Base-by-base conservation (phyloP, 2,888 invertebrate genomes). In the Folsomia manolachei region DNA sequence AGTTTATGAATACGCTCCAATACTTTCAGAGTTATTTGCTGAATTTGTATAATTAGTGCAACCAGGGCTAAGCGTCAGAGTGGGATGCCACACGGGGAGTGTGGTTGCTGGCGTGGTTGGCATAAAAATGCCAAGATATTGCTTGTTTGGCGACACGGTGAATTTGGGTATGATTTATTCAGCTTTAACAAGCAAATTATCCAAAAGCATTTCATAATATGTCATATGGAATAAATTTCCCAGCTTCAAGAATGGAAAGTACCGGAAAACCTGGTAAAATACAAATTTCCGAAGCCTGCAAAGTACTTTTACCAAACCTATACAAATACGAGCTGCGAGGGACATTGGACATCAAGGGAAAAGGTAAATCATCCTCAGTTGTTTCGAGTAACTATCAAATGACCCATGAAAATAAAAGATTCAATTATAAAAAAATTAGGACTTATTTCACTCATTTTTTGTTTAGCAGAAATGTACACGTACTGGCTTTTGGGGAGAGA, bases 51-150 rank as follows among this genome's bases (percentile, higher is more conserved):
- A 51, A 11, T 51, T 51, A 66, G 52, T 52, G 66, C 51, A 19
- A 2, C 19, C 14, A 25, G 19, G 66, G 19, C 85, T 94, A 53
- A 88, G 90, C 80, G 93, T 94, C 71, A 87, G 94, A 71, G 91
- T 94, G 1, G 95, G 95, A 0, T 90, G 95, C 1, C 95, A 95
- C 83, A 93, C 93, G 0, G 95, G 95, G 0, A 91, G 93, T 0
- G 95, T 95, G 0, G 95, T 95, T 0, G 95, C 95, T 0, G 96
- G 96, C 0, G 94, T 96, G 51, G 95, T 96, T 0, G 96, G 96
- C 0, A 85, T 95, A 7, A 96, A 95, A 85, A 95, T 96, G 95
- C 4, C 39, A 9, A 9, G 51, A 9, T 51, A 51, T 18, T 51
- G 51, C 18, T 18, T 51, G 9, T 51, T 51, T 51, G 51, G 51